Conservation (phyloP, 2,888 invertebrate genomes). For the Nycteola revayana region DNA sequence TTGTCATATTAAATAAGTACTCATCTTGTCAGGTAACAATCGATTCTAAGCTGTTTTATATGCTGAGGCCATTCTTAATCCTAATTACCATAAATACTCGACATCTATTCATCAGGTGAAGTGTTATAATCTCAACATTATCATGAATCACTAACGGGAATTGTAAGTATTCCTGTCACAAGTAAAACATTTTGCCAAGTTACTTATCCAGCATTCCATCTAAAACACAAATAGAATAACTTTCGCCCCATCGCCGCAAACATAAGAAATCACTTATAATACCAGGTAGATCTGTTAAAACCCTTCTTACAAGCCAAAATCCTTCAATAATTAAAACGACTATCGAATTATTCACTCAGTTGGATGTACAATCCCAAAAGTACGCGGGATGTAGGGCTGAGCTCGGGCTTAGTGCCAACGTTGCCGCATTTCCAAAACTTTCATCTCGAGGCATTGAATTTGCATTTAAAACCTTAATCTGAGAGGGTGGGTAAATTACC, state of each 20-base stretch:
- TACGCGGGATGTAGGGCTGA: conserved; percentile 37
- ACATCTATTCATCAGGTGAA: conserved; percentile 3
- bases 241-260: conserved; percentile 9
- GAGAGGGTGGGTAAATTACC: conserved; percentile 26
- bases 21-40: too few species aligned
- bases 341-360: conserved; percentile 50
- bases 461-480: conserved; percentile 62
- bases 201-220: too few species aligned
- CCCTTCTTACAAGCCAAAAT: conserved; percentile 27
- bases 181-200: too few species aligned
- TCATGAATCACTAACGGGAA: too few species aligned
- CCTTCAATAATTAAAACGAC: conserved; percentile 54
- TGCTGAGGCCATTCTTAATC: too few species aligned
- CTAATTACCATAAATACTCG: conserved; percentile 2
- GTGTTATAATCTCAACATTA: too few species aligned
- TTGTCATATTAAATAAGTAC: too few species aligned
- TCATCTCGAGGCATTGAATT: conserved; percentile 62
- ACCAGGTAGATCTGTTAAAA: conserved; percentile 25
- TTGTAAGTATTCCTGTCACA: too few species aligned
- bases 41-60: too few species aligned
- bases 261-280: conserved; percentile 27
- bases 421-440: conserved; percentile 42
- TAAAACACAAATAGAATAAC: conserved; percentile 1
- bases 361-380: conserved; percentile 32
- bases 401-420: conserved; percentile 39